These are phyloP conservation scores for Biston stratarius DNA, from an alignment of 2,888 invertebrate species.

Conservation along the genomic window DNA sequence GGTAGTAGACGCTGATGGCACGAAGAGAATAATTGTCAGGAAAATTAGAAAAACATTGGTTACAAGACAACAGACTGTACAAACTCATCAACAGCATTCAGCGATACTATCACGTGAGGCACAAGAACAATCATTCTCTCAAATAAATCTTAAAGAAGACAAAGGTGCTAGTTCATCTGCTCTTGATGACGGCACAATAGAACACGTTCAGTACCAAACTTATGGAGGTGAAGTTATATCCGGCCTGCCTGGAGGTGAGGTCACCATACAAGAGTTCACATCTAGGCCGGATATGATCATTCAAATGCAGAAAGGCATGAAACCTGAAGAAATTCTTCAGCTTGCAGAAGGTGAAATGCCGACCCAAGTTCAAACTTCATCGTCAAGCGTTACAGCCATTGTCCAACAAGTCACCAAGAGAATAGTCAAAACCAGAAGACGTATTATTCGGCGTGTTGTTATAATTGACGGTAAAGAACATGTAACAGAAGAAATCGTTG, in stretches of 20 bases:
- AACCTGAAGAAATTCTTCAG: slow-evolving; percentile 80
- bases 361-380: slow-evolving; percentile 86
- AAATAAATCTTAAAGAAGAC: slow-evolving; percentile 89
- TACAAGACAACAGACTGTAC: slow-evolving; percentile 88
- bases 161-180: slow-evolving; percentile 87
- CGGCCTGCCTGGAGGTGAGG: slow-evolving; percentile 87
- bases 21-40: slow-evolving; percentile 91
- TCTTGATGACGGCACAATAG: slow-evolving; percentile 87
- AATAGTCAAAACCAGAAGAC: slow-evolving; percentile 91
- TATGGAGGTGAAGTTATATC: slow-evolving; percentile 89
- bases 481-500: slow-evolving; percentile 93
- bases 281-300: slow-evolving; percentile 87
- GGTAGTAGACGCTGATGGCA: slow-evolving; percentile 93
- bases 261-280: slow-evolving; percentile 89
- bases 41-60: slow-evolving; percentile 90
- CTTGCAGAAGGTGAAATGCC: slow-evolving; percentile 73
- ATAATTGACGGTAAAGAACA: slow-evolving; percentile 94
- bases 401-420: slow-evolving; percentile 93
- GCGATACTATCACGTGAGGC: slow-evolving; percentile 84
- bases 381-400: slow-evolving; percentile 91
- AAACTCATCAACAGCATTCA: slow-evolving; percentile 87
- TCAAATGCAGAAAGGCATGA: slow-evolving; percentile 84
- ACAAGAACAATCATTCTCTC: slow-evolving; percentile 88
- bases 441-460: slow-evolving; percentile 91
- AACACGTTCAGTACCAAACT: slow-evolving; percentile 87